Percentiles rank a stretch among this genome's conserved stretches.
Evolutionary conservation across 2,888 invertebrate genomes (phyloP).

Genomic region (Drosophila anomalipes): DNA sequence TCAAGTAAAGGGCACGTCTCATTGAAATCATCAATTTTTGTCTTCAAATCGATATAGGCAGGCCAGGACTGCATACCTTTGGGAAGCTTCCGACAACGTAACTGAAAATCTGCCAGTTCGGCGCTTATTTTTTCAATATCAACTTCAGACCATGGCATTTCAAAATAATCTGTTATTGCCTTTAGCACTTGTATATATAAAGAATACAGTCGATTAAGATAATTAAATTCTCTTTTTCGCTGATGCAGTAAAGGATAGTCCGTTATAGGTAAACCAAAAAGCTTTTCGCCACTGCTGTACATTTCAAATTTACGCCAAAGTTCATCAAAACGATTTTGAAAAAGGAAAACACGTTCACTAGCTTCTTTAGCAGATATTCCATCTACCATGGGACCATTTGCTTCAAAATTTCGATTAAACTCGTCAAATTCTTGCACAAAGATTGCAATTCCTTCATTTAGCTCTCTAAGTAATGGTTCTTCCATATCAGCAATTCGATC

Average conservation of each 20-base stretch:
- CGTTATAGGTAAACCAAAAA: slow-evolving; percentile 93
- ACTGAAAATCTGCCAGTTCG: slow-evolving; percentile 93
- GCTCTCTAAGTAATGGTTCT: slow-evolving; percentile 90
- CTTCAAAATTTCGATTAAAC: slow-evolving; percentile 90
- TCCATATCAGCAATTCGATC: slow-evolving; percentile 87
- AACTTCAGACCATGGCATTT: slow-evolving; percentile 93
- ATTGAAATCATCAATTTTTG: slow-evolving; percentile 96
- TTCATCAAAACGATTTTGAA: slow-evolving; percentile 93
- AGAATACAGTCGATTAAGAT: slow-evolving; percentile 92
- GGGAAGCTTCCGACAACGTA: slow-evolving; percentile 93
- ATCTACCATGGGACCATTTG: slow-evolving; percentile 94
- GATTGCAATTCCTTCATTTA: slow-evolving; percentile 89
- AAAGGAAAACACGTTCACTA: slow-evolving; percentile 91
- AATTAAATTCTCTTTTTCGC: slow-evolving; percentile 93
- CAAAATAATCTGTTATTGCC: slow-evolving; percentile 94
- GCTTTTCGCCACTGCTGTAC: slow-evolving; percentile 92
- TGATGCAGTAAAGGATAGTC: slow-evolving; percentile 93
- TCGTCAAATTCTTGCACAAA: slow-evolving; percentile 89
- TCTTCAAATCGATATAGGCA: slow-evolving; percentile 93
- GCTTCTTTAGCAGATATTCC: slow-evolving; percentile 94
- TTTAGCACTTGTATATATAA: slow-evolving; percentile 93
- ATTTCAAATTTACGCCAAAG: slow-evolving; percentile 93
- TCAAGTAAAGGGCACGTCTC: slow-evolving; percentile 94
- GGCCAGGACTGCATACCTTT: slow-evolving; percentile 95
- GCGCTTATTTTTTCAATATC: slow-evolving; percentile 92